Evolutionary conservation across 2,888 invertebrate genomes (phyloP).

Genomic region (Lasioglossum morio): DNA sequence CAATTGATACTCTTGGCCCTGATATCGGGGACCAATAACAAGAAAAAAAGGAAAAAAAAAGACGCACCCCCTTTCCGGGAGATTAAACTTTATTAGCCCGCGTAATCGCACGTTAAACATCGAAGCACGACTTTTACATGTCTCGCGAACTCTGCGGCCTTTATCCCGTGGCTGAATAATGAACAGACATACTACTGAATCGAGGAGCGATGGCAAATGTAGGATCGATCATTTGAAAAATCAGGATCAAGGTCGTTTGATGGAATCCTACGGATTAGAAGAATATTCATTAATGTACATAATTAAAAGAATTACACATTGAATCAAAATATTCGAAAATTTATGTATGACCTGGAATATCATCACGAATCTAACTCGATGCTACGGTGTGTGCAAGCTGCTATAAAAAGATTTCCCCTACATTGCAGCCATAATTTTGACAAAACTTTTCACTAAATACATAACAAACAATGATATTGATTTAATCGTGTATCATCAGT

Average conservation of each 20-base stretch:
- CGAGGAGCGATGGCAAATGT: not conserved
- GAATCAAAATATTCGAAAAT: no score
- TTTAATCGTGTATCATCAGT: not conserved
- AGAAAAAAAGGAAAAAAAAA: slow-evolving; percentile 28
- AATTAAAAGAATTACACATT: no score
- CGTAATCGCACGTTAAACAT: slow-evolving; percentile 10
- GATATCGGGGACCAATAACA: slow-evolving; percentile 22
- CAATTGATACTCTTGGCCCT: slow-evolving; percentile 50
- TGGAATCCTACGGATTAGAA: not conserved
- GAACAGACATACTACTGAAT: not conserved
- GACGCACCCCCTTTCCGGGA: slow-evolving; percentile 4
- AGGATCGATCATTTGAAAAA: not conserved
- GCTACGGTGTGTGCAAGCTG: no score
- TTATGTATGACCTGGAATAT: no score
- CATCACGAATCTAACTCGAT: no score
- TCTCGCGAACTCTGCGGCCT: not conserved
- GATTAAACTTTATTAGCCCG: slow-evolving; percentile 20
- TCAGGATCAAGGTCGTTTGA: not conserved
- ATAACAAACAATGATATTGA: no score
- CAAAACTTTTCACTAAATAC: no score
- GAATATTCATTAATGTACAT: not conserved
- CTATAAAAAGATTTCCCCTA: no score
- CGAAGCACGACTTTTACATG: not conserved
- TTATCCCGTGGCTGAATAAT: not conserved
- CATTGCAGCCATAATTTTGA: no score